A percentile compares a stretch with the other conserved stretches of the same genome.
phyloP scores from a whole-genome alignment of 2,113 vertebrate genomes.

The Entosphenus tridentatus region DNA sequence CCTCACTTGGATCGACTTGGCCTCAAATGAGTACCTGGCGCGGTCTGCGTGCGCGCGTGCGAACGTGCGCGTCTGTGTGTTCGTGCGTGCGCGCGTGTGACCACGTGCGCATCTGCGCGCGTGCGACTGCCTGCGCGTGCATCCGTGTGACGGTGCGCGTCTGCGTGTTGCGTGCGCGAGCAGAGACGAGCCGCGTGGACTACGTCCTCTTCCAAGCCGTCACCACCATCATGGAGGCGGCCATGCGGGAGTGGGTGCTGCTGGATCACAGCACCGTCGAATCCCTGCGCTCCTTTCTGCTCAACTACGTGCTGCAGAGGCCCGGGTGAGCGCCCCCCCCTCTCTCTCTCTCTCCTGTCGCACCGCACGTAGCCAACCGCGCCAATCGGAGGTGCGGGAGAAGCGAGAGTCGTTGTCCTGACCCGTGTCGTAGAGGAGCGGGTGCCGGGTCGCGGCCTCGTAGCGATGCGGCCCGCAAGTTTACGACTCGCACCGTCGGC shows the following conservation, averaged over 20 bases:
- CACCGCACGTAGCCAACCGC: background rate
- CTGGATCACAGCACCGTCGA: slow-evolving; percentile 86
- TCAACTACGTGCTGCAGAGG: slow-evolving; percentile 93
- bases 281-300: slow-evolving; percentile 79
- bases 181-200: slow-evolving; percentile 99
- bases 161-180: too few relatives aligned
- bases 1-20: too few relatives aligned
- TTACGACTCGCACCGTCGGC: too few relatives aligned
- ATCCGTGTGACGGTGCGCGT: too few relatives aligned
- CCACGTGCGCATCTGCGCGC: too few relatives aligned
- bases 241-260: slow-evolving; percentile 89
- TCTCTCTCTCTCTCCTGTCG: slow-evolving; percentile 1
- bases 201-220: slow-evolving; percentile 97
- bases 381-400: background rate
- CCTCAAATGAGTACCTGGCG: too few relatives aligned
- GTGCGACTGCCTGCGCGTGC: too few relatives aligned
- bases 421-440: background rate
- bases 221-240: slow-evolving; percentile 93
- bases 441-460: background rate
- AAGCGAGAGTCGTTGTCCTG: background rate
- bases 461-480: background rate
- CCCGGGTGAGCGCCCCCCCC: slow-evolving; percentile 47
- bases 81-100: too few relatives aligned
- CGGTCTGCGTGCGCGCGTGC: too few relatives aligned
- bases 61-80: too few relatives aligned